phyloP scores from a whole-genome alignment of 2,797 vertebrate genomes.

The Lacerta bilineata region DNA sequence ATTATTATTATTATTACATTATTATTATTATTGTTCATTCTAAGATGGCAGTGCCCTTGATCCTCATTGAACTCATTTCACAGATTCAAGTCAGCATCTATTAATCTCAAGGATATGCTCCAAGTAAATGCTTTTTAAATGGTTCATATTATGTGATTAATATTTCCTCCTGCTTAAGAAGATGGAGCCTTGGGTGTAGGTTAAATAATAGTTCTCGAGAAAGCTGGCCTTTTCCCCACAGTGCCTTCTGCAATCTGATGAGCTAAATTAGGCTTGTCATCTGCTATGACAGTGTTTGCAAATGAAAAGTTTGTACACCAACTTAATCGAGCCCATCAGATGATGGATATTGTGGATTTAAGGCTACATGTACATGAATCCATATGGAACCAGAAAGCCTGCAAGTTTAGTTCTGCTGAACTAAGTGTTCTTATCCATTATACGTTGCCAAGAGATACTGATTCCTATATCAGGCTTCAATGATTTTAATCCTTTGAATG shows the following conservation, averaged over 20 bases:
- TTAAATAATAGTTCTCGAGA: neutral
- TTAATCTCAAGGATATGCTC: neutral
- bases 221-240: neutral
- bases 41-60: neutral
- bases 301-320: slow-evolving; percentile 5
- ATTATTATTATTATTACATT: too few species aligned
- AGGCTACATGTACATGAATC: neutral
- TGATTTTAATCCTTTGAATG: slow-evolving; percentile 22
- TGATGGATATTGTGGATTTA: neutral
- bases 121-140: neutral
- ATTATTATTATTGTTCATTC: neutral
- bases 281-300: neutral
- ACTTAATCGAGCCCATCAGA: neutral
- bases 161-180: neutral
- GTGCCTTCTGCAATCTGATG: neutral
- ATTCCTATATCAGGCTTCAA: neutral
- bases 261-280: neutral
- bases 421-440: slow-evolving; percentile 18
- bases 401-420: slow-evolving; percentile 20
- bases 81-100: neutral
- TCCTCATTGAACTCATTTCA: neutral
- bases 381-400: neutral
- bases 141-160: neutral
- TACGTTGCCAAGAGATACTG: neutral
- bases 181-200: neutral